A percentile compares a stretch with the other conserved stretches of the same genome.
phyloP scores from a whole-genome alignment of 2,888 invertebrate species.

The Argyresthia goedartella region DNA sequence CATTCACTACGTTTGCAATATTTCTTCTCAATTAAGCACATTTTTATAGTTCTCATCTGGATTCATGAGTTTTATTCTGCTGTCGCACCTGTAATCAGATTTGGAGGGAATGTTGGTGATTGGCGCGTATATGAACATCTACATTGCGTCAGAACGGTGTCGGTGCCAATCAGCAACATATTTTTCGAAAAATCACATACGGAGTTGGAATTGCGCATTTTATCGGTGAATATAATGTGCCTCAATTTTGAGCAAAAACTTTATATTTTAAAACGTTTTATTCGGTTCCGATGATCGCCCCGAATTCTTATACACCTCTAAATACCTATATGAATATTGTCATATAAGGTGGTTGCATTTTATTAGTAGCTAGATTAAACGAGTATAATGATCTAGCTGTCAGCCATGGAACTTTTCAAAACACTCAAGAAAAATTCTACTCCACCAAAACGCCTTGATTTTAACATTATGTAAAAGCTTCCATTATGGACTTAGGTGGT shows the following conservation, averaged over 20 bases:
- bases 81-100: conserved; percentile 43
- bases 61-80: conserved; percentile 20
- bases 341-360: no score
- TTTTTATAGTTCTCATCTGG: conserved; percentile 53
- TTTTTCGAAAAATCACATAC: conserved; percentile 11
- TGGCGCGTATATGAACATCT: background rate
- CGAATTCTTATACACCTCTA: no score
- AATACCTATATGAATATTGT: no score
- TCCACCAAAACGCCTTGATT: no score
- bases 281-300: no score
- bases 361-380: no score
- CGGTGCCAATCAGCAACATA: conserved; percentile 34
- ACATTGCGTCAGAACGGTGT: background rate
- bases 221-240: background rate
- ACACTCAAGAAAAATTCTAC: no score
- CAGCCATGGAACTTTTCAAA: no score
- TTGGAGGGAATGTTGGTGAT: conserved; percentile 23
- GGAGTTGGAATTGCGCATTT: conserved; percentile 47
- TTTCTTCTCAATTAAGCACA: conserved; percentile 56
- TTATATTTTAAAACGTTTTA: background rate
- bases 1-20: conserved; percentile 17
- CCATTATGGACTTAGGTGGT: no score
- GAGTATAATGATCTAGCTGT: no score
- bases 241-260: background rate
- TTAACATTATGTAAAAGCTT: no score